Conservation (phyloP, 2,888 invertebrate genomes). For the Priocnemis perturbator region DNA sequence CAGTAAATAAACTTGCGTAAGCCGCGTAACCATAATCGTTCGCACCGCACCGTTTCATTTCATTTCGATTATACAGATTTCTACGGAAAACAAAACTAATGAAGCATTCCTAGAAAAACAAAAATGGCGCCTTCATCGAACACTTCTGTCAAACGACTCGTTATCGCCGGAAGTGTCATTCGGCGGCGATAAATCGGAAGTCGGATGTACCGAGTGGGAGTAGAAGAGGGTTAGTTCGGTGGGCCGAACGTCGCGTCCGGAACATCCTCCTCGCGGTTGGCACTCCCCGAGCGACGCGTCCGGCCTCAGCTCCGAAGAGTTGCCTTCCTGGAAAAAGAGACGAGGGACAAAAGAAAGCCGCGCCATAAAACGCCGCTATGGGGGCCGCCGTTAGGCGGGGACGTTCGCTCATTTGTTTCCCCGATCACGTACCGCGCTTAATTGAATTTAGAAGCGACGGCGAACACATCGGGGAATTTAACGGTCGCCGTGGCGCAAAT, state of each 20-base stretch:
- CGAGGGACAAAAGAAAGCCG: conserved; percentile 41
- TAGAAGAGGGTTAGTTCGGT: background rate
- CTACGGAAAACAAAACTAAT: too few relatives aligned
- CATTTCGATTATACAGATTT: too few relatives aligned
- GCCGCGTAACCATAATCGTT: too few relatives aligned
- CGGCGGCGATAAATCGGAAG: background rate
- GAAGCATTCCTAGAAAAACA: too few relatives aligned
- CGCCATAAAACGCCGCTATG: conserved; percentile 19
- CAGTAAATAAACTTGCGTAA: too few relatives aligned
- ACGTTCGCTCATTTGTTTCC: conserved; percentile 42
- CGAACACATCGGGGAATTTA: conserved; percentile 40
- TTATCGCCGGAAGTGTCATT: conserved; percentile 1
- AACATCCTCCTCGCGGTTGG: conserved; percentile 27
- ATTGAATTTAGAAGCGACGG: conserved; percentile 49
- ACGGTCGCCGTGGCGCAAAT: conserved; percentile 42
- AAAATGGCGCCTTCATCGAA: too few relatives aligned
- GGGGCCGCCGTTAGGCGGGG: conserved; percentile 33
- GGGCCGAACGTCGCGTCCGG: conserved; percentile 15
- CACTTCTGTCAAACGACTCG: too few relatives aligned
- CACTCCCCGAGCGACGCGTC: conserved; percentile 15
- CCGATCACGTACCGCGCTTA: conserved; percentile 51
- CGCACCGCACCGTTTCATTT: too few relatives aligned
- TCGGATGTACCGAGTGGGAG: background rate
- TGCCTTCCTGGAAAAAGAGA: conserved; percentile 40
- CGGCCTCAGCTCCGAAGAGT: conserved; percentile 17